A percentile compares a stretch with the other conserved stretches of the same genome.
Evolutionary conservation across 1,140 invertebrate genomes (phyloP).

Genomic region (Pseudoatta argentina): DNA sequence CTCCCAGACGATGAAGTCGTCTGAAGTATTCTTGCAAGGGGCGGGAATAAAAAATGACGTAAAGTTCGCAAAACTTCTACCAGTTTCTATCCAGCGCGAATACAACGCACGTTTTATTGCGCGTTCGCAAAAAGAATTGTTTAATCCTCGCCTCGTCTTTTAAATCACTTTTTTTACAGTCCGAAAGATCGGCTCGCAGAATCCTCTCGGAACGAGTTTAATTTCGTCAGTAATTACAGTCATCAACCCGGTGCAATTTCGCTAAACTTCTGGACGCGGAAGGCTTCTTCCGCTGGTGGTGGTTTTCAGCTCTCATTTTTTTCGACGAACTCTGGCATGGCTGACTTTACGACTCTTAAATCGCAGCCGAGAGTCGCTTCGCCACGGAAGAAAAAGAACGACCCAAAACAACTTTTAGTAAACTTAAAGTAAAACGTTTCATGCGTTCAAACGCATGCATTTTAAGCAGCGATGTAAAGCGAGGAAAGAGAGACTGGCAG

Average conservation of each 20-base stretch:
- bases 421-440: background rate
- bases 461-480: slow-evolving; percentile 32
- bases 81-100: background rate
- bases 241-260: slow-evolving; percentile 61
- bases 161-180: slow-evolving; percentile 44
- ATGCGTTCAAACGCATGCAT: slow-evolving; percentile 33
- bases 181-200: background rate
- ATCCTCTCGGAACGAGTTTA: slow-evolving; percentile 55
- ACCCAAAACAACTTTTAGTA: slow-evolving; percentile 10
- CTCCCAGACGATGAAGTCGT: slow-evolving; percentile 6
- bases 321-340: slow-evolving; percentile 36
- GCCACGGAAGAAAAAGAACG: slow-evolving; percentile 13
- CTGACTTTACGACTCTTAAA: slow-evolving; percentile 71
- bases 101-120: slow-evolving; percentile 15
- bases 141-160: slow-evolving; percentile 6
- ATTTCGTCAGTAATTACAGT: slow-evolving; percentile 77
- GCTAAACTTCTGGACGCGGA: slow-evolving; percentile 38
- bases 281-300: background rate
- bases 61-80: background rate
- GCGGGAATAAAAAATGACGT: background rate
- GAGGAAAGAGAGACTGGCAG: slow-evolving; percentile 16
- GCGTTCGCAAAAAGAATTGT: slow-evolving; percentile 9
- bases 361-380: slow-evolving; percentile 54
- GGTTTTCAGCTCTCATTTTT: slow-evolving; percentile 47
- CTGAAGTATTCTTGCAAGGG: background rate